phyloP scores from a whole-genome alignment of 1,140 invertebrate species.

The Papilio helenus region DNA sequence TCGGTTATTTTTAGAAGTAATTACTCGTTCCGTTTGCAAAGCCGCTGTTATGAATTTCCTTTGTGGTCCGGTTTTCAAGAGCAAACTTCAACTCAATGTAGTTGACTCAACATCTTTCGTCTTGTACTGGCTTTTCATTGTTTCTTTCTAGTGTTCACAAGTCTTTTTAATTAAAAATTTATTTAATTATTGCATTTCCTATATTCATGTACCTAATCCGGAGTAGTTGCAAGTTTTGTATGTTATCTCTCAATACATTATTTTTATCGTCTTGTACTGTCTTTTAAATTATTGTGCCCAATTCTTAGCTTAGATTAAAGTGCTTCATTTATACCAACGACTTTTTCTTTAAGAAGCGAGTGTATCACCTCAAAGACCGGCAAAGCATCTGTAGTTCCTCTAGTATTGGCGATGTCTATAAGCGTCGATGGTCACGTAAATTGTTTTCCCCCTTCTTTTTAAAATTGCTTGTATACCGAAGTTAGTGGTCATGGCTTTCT shows the following conservation, averaged over 20 bases:
- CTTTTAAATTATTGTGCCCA: no score
- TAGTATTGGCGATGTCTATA: no score
- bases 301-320: no score
- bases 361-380: no score
- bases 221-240: no score
- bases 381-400: no score
- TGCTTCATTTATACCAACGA: no score
- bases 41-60: slow-evolving; percentile 38
- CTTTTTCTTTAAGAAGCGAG: no score
- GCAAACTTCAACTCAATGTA: slow-evolving; percentile 32
- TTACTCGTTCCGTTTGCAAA: slow-evolving; percentile 34
- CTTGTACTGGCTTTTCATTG: slow-evolving; percentile 30
- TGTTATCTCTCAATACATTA: no score
- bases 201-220: not conserved
- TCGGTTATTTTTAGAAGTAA: slow-evolving; percentile 37
- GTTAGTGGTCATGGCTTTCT: not conserved
- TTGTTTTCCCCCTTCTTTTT: no score
- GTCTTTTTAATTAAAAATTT: slow-evolving; percentile 17
- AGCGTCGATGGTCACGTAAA: no score
- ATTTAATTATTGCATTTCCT: not conserved
- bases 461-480: not conserved
- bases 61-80: slow-evolving; percentile 38
- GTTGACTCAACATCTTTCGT: slow-evolving; percentile 35
- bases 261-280: no score
- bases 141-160: slow-evolving; percentile 13